Base-by-base conservation (phyloP, 2,113 vertebrate species). In the Gymnarchus niloticus region DNA sequence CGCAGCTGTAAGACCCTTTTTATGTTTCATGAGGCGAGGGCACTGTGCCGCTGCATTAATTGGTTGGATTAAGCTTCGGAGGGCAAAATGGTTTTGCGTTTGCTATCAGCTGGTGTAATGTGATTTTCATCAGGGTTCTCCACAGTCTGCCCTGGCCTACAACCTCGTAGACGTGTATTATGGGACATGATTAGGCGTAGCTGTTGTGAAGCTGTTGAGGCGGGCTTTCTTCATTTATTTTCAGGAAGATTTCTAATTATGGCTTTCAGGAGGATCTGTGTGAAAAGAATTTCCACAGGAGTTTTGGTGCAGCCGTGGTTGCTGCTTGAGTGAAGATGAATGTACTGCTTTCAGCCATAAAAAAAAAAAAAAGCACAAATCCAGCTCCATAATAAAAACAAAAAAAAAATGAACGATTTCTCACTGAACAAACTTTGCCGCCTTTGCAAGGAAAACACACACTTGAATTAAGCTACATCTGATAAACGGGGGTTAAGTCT, bases 31-130 rank as follows among this genome's bases (percentile, higher is more conserved):
- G 61, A 2, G 14, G 25, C 41, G 46, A 73, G 10, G n/a, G 4
- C 23, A 2, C 48, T 51, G 44, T 73, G 61, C 44, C 37, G n/a
- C 48, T 54, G 83, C 61, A 52, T 73, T 84, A 84, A 73, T 84
- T 44, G 44, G 28, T 46, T 0, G 46, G n/a, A 61, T 84, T 41
- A 51, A 41, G 57, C 23, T 25, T 49, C n/a, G 6, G n/a, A 57
- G 83, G 57, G n/a, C 5, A 49, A 80, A 49, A 46, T 65, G 83
- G 57, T 48, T 84, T 48, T 25, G 57, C 46, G 48, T 61, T 84
- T 49, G 57, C 44, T 84, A 44, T 84, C 83, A 84, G 48, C 61
- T 61, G 56, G 56, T 37, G 48, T 84, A 28, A 61, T 25, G 7
- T 56, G 19, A 23, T 85, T 41, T 14, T 78, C 37, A 7, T 51